phyloP scores from a whole-genome alignment of 2,113 vertebrate genomes.

The Albula glossodonta region DNA sequence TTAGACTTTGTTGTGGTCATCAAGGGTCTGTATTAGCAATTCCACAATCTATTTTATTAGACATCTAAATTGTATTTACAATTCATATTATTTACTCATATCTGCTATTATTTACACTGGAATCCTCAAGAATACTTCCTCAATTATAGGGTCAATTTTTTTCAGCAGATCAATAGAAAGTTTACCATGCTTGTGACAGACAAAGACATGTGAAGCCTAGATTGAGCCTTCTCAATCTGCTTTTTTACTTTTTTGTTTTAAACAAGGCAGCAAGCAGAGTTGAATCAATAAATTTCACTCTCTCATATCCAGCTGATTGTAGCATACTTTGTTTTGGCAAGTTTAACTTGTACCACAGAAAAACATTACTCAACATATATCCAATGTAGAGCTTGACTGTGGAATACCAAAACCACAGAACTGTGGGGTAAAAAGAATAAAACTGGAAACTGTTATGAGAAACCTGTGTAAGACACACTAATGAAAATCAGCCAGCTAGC shows the following conservation, averaged over 20 bases:
- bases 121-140: background rate
- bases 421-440: too few species aligned
- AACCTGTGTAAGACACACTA: too few species aligned
- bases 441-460: background rate
- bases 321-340: too few species aligned
- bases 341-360: too few species aligned
- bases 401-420: too few species aligned
- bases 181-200: background rate
- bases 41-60: background rate
- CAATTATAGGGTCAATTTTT: too few species aligned
- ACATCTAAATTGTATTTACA: too few species aligned
- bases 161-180: background rate
- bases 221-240: background rate
- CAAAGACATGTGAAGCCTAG: background rate
- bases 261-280: background rate
- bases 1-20: background rate
- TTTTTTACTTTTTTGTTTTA: background rate
- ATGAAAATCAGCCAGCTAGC: too few species aligned
- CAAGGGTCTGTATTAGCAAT: background rate
- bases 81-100: background rate
- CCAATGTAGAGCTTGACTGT: too few species aligned
- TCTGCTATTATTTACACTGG: background rate
- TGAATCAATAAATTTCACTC: background rate
- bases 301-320: too few species aligned
- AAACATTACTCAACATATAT: too few species aligned